Base-by-base conservation (phyloP, 2,113 vertebrate genomes). In the Echinops telfairi region DNA sequence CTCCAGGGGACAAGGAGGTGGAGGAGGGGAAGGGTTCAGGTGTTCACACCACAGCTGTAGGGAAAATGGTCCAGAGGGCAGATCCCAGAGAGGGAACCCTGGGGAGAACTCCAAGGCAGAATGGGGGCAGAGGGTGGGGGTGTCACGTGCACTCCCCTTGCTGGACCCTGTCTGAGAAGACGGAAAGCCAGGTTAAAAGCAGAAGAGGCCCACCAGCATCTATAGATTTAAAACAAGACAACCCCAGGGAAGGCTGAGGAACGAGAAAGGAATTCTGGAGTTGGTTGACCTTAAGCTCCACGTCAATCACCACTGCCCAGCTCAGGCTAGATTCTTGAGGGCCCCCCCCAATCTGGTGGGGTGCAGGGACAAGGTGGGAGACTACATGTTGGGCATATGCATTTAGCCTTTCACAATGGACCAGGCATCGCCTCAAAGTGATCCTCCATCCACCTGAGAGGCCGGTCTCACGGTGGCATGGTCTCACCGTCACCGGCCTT, bases 381-480 rank as follows among this genome's bases (percentile, higher is more conserved):
- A 8, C 19, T 14, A 47, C 29, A 29, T 29, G 31, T 8, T 2
- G 53, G 83, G 31, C 9, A 23, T 6, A 6, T 0, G 6, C 62
- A 17, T 16, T 40, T 19, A 23, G 60, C 3, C 47, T 53, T 11
- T 53, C 6, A 23, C 12, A 23, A 43, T 22, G 57, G 2, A 14
- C n/a, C 40, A 29, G 75, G 19, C 1, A 36, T 20, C 22, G 27
- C 20, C 77, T 47, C 10, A 17, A 53, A 17, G 70, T 36, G 14
- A 27, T 20, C 10, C 22, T 38, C 29, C n/a, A 22, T 3, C 57
- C 11, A 36, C 8, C 43, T 10, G 47, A 29, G 40, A 70, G 66
- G 83, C 1, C 5, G 0, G 47, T 2, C 6, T n/a, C 12, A 53
- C 6, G 47, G 47, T 11, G 77, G 22, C 2, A 10, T 40, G 0